Base-by-base conservation (phyloP, 2,797 vertebrate genomes). In the Vipera ursinii region DNA sequence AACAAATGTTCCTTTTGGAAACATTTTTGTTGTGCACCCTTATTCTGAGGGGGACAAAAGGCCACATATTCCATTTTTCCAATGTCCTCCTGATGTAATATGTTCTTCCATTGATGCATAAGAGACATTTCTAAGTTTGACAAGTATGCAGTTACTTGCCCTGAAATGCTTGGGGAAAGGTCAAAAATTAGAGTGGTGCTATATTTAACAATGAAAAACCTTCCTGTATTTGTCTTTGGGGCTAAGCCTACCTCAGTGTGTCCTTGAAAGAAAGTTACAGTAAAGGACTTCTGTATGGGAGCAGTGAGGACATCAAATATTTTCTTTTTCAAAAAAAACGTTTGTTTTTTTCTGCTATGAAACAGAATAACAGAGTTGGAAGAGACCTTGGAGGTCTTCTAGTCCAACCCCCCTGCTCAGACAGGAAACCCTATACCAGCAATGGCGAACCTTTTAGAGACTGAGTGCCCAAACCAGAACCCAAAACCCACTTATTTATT, bases 1-100 rank as follows among this genome's bases (percentile, higher is more conserved):
- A 48, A 32, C n/a, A 2, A 55, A 51, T 15, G n/a, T 56, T n/a
- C 92, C 92, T 87, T 57, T 87, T 87, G 57, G 95, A 22, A 86
- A 0, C n/a, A 3, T 10, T 51, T 56, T 90, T 9, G 63, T 26
- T 78, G 7, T 10, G 44, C 4, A 53, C 1, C 1, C 53, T 56
- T 90, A 87, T 32, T 87, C 55, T 32, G 51, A 32, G 38, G 69
- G 3, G n/a, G 0, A 24, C 32, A 10, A 53, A 86, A 2, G 15
- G 57, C n/a, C 73, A 48, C 51, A 26, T 15, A 22, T 8, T 44
- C 14, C 17, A 57, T 2, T 38, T 90, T 59, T 53, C 13, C 12
- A 86, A 69, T n/a, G 63, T 32, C 2, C 4, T 69, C 32, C 51
- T 90, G 28, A n/a, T 59, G 12, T 87, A 87, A 87, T 59, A 6